Evolutionary conservation across 2,113 vertebrate genomes (phyloP).

Genomic region (Setophaga petechia): DNA sequence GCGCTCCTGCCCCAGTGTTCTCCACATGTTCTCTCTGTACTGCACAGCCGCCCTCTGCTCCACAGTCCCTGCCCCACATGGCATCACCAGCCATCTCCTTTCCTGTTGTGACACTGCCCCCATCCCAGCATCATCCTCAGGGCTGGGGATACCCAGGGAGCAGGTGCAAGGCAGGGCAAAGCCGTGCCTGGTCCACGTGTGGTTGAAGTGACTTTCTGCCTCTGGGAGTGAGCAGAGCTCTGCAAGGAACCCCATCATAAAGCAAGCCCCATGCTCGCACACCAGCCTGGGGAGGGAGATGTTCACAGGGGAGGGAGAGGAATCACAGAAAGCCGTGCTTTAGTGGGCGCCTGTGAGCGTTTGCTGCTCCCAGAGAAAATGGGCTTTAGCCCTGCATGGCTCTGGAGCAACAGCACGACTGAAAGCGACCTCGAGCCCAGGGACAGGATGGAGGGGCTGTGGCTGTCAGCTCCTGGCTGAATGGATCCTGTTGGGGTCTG

Average conservation of each 20-base stretch:
- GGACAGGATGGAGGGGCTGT: background rate
- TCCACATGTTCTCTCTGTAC: background rate
- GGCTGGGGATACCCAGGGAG: background rate
- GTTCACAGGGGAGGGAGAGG: background rate
- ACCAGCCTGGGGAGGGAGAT: background rate
- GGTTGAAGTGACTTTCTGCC: background rate
- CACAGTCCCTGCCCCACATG: background rate
- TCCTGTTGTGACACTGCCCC: background rate
- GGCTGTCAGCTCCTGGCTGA: background rate
- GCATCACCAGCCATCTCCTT: background rate
- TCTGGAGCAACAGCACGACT: background rate
- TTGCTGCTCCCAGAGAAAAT: background rate
- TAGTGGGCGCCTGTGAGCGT: background rate
- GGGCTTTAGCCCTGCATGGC: background rate
- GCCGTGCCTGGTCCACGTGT: rapidly evolving
- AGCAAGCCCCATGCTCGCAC: background rate
- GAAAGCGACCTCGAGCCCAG: background rate
- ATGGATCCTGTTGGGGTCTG: background rate
- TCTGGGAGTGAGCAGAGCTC: background rate
- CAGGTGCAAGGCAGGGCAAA: background rate
- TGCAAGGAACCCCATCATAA: background rate
- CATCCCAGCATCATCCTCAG: background rate
- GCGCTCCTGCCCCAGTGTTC: background rate
- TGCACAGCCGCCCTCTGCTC: background rate
- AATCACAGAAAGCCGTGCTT: background rate